A percentile compares a stretch with the other conserved stretches of the same genome.
Evolutionary conservation across 2,113 vertebrate genomes (phyloP).

Genomic region (Sisor rabdophorus): DNA sequence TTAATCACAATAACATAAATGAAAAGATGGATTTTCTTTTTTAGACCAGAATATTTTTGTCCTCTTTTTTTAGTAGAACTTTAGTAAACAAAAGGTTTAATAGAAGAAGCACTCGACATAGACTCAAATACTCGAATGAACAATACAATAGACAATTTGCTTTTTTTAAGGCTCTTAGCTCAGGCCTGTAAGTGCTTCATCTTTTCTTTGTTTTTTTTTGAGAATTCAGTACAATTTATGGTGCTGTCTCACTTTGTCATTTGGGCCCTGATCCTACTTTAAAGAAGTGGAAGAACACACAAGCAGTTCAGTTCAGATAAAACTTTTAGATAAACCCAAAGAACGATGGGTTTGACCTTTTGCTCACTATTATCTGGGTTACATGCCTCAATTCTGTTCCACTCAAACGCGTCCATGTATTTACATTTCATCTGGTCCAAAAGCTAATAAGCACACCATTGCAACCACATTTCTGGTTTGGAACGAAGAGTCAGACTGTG

Average conservation of each 20-base stretch:
- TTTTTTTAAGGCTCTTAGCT: no score
- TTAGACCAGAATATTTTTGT: no score
- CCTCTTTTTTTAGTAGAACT: no score
- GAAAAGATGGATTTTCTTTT: no score
- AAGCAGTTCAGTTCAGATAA: background rate
- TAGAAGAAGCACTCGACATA: no score
- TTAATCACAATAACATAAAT: no score
- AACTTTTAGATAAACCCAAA: conserved; percentile 16
- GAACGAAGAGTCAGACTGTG: background rate
- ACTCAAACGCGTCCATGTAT: conserved; percentile 7
- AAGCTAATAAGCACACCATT: background rate
- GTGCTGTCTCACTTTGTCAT: background rate
- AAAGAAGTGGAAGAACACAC: background rate
- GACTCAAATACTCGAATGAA: no score
- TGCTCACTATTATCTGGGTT: background rate
- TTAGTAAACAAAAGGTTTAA: no score
- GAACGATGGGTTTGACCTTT: background rate
- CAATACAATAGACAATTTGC: no score
- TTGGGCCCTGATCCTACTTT: background rate
- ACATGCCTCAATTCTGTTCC: conserved; percentile 3
- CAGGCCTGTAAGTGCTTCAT: no score
- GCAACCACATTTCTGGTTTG: conserved; percentile 1
- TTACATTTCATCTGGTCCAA: conserved; percentile 4
- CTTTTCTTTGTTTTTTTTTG: background rate
- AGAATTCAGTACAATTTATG: background rate